Percentiles rank a stretch among this genome's conserved stretches.
Conservation (phyloP, 2,113 vertebrate genomes). For the Grantiella picta region DNA sequence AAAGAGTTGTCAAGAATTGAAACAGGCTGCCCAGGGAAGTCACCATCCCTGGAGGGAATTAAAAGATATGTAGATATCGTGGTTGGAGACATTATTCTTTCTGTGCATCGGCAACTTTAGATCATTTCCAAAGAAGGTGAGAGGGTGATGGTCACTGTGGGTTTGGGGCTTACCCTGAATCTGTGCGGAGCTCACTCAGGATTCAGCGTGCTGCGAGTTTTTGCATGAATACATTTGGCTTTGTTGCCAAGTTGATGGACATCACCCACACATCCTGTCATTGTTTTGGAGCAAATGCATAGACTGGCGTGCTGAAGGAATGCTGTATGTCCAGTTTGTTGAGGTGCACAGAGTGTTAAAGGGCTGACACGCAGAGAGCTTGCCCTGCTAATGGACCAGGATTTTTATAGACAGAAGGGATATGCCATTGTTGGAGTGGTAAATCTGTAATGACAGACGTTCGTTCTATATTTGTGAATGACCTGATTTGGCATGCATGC, state of each 20-base stretch:
- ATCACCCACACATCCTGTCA: not conserved
- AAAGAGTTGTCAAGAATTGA: not conserved
- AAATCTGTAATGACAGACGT: slow-evolving; percentile 80
- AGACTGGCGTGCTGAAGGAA: slow-evolving; percentile 19
- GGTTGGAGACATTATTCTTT: not conserved
- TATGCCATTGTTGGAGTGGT: slow-evolving; percentile 59
- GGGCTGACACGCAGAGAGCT: not conserved
- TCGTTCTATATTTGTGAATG: slow-evolving; percentile 79
- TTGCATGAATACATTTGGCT: not conserved
- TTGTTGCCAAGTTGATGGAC: not conserved
- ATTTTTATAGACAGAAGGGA: slow-evolving; percentile 72
- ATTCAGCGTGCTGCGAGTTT: not conserved
- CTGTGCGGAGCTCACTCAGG: not conserved
- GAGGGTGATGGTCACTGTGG: not conserved
- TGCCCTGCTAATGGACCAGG: slow-evolving; percentile 58
- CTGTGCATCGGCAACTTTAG: not conserved
- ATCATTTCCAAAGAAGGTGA: not conserved
- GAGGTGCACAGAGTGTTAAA: slow-evolving; percentile 17
- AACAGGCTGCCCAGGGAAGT: not conserved
- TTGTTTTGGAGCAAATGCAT: not conserved
- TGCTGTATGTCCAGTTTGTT: not conserved
- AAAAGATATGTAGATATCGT: not conserved
- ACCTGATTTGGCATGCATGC: slow-evolving; percentile 78
- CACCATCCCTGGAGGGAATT: not conserved
- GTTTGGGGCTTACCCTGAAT: not conserved